Percentiles rank a stretch among this genome's conserved stretches.
phyloP scores from a whole-genome alignment of 2,888 invertebrate species.

The Metellina segmentata region DNA sequence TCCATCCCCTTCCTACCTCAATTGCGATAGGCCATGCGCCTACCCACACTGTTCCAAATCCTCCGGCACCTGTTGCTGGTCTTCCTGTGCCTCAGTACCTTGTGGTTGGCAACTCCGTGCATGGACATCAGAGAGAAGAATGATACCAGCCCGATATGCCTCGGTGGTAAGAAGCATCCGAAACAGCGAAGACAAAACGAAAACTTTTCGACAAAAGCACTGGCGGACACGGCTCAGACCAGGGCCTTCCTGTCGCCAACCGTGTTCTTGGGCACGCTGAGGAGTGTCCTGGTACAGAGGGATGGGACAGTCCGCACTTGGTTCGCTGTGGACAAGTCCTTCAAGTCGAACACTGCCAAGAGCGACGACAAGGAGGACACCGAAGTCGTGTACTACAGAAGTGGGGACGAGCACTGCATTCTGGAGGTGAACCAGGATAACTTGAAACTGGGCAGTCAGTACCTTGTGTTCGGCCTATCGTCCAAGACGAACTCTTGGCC shows the following conservation, averaged over 20 bases:
- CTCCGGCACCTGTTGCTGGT: conserved; percentile 66
- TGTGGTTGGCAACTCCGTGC: conserved; percentile 56
- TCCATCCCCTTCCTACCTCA: conserved; percentile 13
- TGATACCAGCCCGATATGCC: conserved; percentile 32
- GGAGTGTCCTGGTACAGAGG: conserved; percentile 63
- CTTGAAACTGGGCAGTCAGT: conserved; percentile 66
- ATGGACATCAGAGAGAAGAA: conserved; percentile 14
- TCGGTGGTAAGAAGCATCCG: conserved; percentile 50
- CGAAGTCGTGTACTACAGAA: conserved; percentile 64
- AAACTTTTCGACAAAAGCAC: conserved; percentile 47
- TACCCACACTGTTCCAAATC: conserved; percentile 36
- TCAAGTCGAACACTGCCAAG: conserved; percentile 37
- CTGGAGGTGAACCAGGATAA: conserved; percentile 69
- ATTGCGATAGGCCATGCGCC: conserved; percentile 65
- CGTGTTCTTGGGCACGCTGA: conserved; percentile 65
- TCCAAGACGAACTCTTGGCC: conserved; percentile 34
- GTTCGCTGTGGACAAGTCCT: conserved; percentile 60
- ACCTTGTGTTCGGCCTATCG: conserved; percentile 64
- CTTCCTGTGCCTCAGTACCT: conserved; percentile 55
- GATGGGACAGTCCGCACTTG: conserved; percentile 61
- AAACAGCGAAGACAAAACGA: conserved; percentile 44
- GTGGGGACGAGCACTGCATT: conserved; percentile 46
- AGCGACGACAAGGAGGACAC: conserved; percentile 40
- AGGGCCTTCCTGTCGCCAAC: conserved; percentile 60
- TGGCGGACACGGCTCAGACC: conserved; percentile 52